Base-by-base conservation (phyloP, 2,888 invertebrate genomes). In the Brachynemurus nebulosus region DNA sequence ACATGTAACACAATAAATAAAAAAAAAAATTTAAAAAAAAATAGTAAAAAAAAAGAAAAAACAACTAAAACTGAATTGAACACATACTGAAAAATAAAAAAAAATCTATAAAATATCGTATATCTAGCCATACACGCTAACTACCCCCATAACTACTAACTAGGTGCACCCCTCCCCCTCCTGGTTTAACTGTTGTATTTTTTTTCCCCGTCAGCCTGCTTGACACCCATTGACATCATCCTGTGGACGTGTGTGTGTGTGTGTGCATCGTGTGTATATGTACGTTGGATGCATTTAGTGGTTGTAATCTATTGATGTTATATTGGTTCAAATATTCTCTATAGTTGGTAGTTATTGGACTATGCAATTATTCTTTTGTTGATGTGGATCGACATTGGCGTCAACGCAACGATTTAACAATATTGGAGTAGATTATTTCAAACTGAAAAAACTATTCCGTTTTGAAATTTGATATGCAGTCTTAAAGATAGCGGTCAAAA, bases 51-150 rank as follows among this genome's bases (percentile, higher is more conserved):
- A 30, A 30, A 30, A 27, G 14, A 30, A 30, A 30, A 30, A 30
- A 4, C 7, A 30, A 30, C 30, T 30, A 30, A 30, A 30, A 30
- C 30, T 30, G 30, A 30, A 30, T 30, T 30, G 30, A 30, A 30
- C 30, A 30, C 30, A 30, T 30, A 30, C 30, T 30, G 14, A 30
- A 30, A 30, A 30, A 30, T 12, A 11, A 30, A 30, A 30, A 30
- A 30, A 30, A 30, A 30, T 30, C 30, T 30, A 30, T 30, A 30
- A 30, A 30, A 30, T 30, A 30, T 30, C 23, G n/a, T n/a, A n/a
- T n/a, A n/a, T n/a, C 23, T 14, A 30, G n/a, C 30, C 30, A 30
- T 30, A 30, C n/a, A 23, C 9, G 23, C 23, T 9, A 23, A 23
- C 23, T 9, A 23, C 6, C 23, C 23, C 6, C n/a, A n/a, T n/a